Evolutionary conservation across 1,140 invertebrate species (phyloP), one percentile per base, ranked within the genome.

Genomic region (Lepidurus couesii): DNA sequence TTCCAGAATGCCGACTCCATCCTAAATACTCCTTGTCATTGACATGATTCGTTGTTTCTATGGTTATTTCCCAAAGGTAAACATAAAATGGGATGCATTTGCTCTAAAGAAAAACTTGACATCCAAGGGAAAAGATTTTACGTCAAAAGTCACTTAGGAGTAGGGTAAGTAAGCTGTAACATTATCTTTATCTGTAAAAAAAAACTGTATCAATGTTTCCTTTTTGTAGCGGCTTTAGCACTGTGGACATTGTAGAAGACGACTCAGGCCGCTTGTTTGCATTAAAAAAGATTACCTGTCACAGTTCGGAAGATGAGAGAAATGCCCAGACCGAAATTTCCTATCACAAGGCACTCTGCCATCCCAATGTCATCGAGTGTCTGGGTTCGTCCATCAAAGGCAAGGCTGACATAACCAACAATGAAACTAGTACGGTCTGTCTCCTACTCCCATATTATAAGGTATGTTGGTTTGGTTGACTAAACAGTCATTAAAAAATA

Each of bases 231-330:
- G 94, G 93, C 24, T 95, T 95, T 83, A 95, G 93, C 83, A 90
- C 90, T 79, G 92, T 96, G 77, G 90, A 92, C 82, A 85, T 95
- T 80, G 90, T 92, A 3, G 91, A 94, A 85, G 81, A 85, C n/a
- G 79, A 86, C n/a, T 91, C 88, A 10, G 89, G 89, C 81, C 90
- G 91, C 80, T 87, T 88, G 78, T 95, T 90, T 88, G 94, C 93
- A 11, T 84, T 95, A 47, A 96, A 96, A 86, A 89, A 92, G 82
- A 93, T 95, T 73, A 88, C 89, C 73, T 94, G 92, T 84, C 92
- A 95, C 85, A 89, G 90, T 77, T 86, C 89, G 80, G 92, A 93
- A 80, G 94, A 96, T 83, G 91, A 94, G 82, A 88, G 89, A 82
- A 84, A 89, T 79, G 93, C 92, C 0, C 83, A 90, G 80, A 87